Evolutionary conservation across 2,113 vertebrate genomes (phyloP), one percentile per base, ranked within the genome.

Genomic region (Sigmodon hispidus): DNA sequence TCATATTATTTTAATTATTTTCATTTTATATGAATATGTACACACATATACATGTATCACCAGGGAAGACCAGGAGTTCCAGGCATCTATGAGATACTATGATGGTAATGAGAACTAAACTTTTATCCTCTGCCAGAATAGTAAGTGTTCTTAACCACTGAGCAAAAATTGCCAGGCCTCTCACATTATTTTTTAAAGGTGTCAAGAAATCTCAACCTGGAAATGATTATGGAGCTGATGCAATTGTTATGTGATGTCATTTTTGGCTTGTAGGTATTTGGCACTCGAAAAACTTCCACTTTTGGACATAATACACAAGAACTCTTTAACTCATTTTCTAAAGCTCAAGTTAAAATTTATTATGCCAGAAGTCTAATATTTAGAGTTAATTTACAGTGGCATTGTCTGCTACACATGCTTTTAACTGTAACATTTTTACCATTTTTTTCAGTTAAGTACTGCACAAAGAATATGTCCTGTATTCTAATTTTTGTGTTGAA

Each of bases 301-400:
- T 90, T 72, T 76, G 1, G 48, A 83, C 12, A 50, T 55, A 77
- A 91, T 43, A 12, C 29, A 9, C 63, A 9, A 34, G 34, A 72
- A 72, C 22, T 48, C 36, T 16, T 50, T 70, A 86, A 85, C 45
- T 86, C 36, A 2, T 87, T 83, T 94, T 84, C 61, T 84, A 55
- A 95, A 96, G 76, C 48, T 34, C 16, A 45, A 55, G 31, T 70
- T 69, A 87, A 5, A 94, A 24, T 63, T 83, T 80, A 45, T 73
- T 73, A 55, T 0, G 24, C 5, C 9, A 59, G 21, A 89, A 80
- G 45, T 31, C 5, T 45, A 87, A 52, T 87, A 69, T 87, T 72
- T 7, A 87, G 22, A 50, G 34, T 50, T 87, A 26, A 83, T 87
- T 26, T 43, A 55, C 34, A 63, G 13, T 63, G 75, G 55, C 3